Percentiles rank a stretch among this genome's conserved stretches.
phyloP scores from a whole-genome alignment of 2,797 vertebrate species.

The Arremon brunneinucha region DNA sequence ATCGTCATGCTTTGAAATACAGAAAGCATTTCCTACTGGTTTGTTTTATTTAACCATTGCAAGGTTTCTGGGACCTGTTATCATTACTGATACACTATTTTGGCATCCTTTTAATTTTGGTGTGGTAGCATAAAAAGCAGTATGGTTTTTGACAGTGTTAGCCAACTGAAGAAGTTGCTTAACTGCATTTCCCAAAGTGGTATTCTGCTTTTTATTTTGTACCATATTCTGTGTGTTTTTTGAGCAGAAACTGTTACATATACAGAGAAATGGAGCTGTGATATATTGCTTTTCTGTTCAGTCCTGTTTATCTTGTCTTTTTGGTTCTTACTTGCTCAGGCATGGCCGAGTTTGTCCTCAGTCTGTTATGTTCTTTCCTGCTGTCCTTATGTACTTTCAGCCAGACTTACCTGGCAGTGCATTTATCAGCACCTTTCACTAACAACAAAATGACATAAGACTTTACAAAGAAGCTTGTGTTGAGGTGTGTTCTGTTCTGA shows the following conservation, averaged over 20 bases:
- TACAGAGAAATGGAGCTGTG: background rate
- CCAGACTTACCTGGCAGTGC: background rate
- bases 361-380: background rate
- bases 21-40: background rate
- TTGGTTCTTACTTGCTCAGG: background rate
- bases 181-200: background rate
- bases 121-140: background rate
- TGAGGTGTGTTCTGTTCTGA: background rate
- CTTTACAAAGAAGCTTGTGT: background rate
- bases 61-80: background rate
- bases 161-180: background rate
- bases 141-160: background rate
- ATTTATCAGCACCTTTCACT: background rate
- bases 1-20: background rate
- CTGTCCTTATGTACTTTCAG: background rate
- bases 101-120: background rate
- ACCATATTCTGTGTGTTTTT: background rate
- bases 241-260: background rate
- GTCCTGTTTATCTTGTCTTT: background rate
- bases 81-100: background rate
- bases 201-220: background rate
- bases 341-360: background rate
- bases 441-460: background rate
- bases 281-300: background rate
- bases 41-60: background rate